Conservation (phyloP, 1,140 invertebrate species). For the Leptoteleia sp. region DNA sequence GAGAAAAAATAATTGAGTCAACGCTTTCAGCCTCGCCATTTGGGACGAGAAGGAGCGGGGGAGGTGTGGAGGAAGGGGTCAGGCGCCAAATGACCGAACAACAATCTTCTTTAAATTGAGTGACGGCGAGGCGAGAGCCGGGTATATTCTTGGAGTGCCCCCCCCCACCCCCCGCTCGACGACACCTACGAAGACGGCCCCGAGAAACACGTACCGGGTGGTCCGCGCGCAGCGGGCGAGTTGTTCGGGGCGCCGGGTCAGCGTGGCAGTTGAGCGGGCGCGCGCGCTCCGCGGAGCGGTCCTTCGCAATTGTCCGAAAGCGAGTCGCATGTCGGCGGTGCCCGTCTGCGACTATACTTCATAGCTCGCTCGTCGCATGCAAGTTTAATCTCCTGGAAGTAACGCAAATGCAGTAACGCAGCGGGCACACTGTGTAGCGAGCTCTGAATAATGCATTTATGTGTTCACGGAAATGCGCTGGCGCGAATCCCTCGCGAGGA, state of each 20-base stretch:
- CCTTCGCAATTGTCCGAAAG: slow-evolving; percentile 71
- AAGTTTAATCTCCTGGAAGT: slow-evolving; percentile 78
- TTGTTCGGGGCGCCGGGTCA: too few species aligned
- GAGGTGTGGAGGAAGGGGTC: too few species aligned
- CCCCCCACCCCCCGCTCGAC: too few species aligned
- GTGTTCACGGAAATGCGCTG: slow-evolving; percentile 72
- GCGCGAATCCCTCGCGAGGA: slow-evolving; percentile 69
- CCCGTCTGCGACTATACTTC: slow-evolving; percentile 75
- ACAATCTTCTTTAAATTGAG: too few species aligned
- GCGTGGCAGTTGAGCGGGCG: too few species aligned
- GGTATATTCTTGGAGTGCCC: too few species aligned
- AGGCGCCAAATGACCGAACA: too few species aligned
- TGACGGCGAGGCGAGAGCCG: too few species aligned
- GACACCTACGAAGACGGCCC: too few species aligned
- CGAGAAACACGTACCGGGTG: slow-evolving; percentile 47
- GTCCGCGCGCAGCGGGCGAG: slow-evolving; percentile 19
- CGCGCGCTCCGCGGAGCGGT: slow-evolving; percentile 12
- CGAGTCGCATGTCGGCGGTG: slow-evolving; percentile 71
- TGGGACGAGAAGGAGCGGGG: too few species aligned
- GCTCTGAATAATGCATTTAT: slow-evolving; percentile 76
- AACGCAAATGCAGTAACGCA: slow-evolving; percentile 75
- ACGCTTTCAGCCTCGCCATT: too few species aligned
- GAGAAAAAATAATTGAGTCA: too few species aligned
- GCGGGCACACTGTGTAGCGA: slow-evolving; percentile 51
- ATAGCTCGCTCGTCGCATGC: slow-evolving; percentile 74